Evolutionary conservation across 1,140 invertebrate species (phyloP).

Genomic region (Phocides pigmalion): DNA sequence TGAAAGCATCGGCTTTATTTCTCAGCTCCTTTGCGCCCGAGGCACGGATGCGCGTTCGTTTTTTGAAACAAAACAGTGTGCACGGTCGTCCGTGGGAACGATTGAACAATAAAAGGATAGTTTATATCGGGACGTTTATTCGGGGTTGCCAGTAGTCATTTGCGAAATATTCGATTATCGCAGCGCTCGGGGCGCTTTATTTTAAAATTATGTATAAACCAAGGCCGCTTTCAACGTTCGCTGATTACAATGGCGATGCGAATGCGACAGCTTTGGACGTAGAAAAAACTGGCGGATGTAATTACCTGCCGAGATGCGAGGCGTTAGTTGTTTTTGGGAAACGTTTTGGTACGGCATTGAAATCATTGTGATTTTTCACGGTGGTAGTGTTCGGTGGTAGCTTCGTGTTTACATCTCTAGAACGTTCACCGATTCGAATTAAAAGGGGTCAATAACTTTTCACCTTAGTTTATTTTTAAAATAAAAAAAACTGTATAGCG

Average conservation of each 20-base stretch:
- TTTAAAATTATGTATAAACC: constrained; percentile 41
- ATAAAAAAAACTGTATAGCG: too few relatives aligned
- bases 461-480: neutral
- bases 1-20: constrained; percentile 60
- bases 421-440: constrained; percentile 1
- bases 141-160: constrained; percentile 51
- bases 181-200: constrained; percentile 37
- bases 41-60: constrained; percentile 65
- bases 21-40: constrained; percentile 56
- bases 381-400: constrained; percentile 14
- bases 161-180: constrained; percentile 53
- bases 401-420: constrained; percentile 1
- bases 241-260: constrained; percentile 55
- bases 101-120: constrained; percentile 57
- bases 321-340: constrained; percentile 41
- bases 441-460: constrained; percentile 16
- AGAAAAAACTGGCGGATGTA: constrained; percentile 59
- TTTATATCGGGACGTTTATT: constrained; percentile 52
- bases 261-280: constrained; percentile 58
- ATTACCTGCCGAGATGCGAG: constrained; percentile 46
- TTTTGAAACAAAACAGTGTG: constrained; percentile 54
- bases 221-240: constrained; percentile 45
- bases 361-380: constrained; percentile 39
- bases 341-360: constrained; percentile 35
- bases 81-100: constrained; percentile 70